A percentile compares a stretch with the other conserved stretches of the same genome.
Evolutionary conservation across 37 sponge, comb jelly and placozoan species (phyloP).

Genomic region (Lycopodina hypogea): DNA sequence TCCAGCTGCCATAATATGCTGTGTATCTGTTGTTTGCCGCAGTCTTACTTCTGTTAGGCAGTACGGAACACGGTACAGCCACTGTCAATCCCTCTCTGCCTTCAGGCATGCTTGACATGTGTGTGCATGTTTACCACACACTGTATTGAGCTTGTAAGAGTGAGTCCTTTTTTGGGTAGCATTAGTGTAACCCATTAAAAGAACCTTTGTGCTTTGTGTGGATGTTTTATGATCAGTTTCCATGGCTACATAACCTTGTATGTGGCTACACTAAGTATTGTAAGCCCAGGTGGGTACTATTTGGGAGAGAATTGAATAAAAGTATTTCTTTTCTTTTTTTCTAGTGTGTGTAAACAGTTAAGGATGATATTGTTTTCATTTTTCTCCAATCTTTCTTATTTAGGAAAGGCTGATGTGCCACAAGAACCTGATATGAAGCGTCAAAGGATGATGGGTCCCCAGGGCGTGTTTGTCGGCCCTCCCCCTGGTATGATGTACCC

Average conservation of each 20-base stretch:
- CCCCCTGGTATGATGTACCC: constrained; percentile 21
- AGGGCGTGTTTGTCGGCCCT: neutral
- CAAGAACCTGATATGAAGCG: constrained; percentile 23
- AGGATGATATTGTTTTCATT: neutral
- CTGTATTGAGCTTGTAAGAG: neutral
- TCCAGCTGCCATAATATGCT: neutral
- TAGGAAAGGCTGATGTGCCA: constrained; percentile 9
- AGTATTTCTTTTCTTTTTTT: no score
- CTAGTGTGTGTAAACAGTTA: neutral
- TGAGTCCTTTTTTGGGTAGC: neutral
- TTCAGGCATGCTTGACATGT: constrained; percentile 3
- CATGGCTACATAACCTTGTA: no score
- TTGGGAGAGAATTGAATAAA: no score
- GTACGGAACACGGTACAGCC: no score
- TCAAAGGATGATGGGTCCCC: constrained; percentile 28
- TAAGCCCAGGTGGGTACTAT: no score
- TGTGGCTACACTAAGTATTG: no score
- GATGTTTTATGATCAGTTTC: no score
- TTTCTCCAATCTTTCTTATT: neutral
- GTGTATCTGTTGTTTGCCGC: neutral
- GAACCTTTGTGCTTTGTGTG: no score
- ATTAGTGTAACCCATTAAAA: no score
- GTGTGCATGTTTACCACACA: neutral
- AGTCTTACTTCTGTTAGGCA: neutral
- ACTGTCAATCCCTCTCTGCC: neutral